Evolutionary conservation across 2,113 vertebrate species (phyloP), one percentile per base, ranked within the genome.

Genomic region (Aspiorhynchus laticeps): DNA sequence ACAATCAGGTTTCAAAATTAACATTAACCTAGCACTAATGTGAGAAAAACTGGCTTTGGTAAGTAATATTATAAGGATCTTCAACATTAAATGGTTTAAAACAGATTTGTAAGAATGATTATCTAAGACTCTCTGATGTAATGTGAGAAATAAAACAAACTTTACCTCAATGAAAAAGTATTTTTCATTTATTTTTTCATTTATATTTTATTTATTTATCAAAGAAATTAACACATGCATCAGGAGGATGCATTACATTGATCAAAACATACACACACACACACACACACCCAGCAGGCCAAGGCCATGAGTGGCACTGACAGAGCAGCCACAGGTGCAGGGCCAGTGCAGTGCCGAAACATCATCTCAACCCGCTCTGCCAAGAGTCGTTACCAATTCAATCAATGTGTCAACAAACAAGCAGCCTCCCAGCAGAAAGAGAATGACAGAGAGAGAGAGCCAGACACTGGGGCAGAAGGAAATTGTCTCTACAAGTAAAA

Each of bases 361-460:
- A 92, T 92, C 92, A 92, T 92, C 74, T 86, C 84, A 2, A 86
- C 79, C 28, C 38, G 90, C 91, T 90, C 86, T 90, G 89, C 89
- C 90, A 85, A 87, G 74, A 88, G 83, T 92, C 92, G 92, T 91
- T 91, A 92, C 86, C 89, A 92, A 90, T 92, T 93, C 92, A 91
- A 91, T 93, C 92, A 92, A 92, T 91, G 90, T 93, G 91, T 94
- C 91, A 92, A 88, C 90, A 75, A 90, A 88, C 80, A 88, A 90
- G 89, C 89, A 85, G 86, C 74, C 88, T 86, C 84, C 84, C 67
- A 88, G 59, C 85, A 78, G 11, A 84, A 80, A 7, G 79, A 85
- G 92, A 87, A 84, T 56, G 69, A 56, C 17, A 65, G 38, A 48
- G 84, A 73, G 84, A 73, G 38, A 33, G 36, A 43, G 83, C 19